Base-by-base conservation (phyloP, 2,113 vertebrate species). In the Sprattus sprattus region DNA sequence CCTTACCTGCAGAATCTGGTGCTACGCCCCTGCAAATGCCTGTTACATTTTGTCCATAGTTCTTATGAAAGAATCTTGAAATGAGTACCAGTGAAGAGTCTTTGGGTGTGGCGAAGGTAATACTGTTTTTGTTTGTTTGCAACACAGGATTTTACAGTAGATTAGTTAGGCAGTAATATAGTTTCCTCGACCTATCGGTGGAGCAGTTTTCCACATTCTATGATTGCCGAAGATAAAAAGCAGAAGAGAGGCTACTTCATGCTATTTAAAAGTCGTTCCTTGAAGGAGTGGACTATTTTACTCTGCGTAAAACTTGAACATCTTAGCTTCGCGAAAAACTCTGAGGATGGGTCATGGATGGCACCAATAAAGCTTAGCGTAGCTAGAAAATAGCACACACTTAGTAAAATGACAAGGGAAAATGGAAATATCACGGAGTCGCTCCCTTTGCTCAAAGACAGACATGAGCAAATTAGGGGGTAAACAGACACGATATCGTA, bases 21-120 rank as follows among this genome's bases (percentile, higher is more conserved):
- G n/a, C n/a, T n/a, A n/a, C n/a, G n/a, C n/a, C n/a, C n/a, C n/a
- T n/a, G n/a, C n/a, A n/a, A n/a, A n/a, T n/a, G n/a, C n/a, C n/a
- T 67, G 7, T 67, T 16, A 22, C 20, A 20, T 22, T 60, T 4
- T 20, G 54, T 4, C 18, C 54, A 32, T 78, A 39, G 7, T 78
- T 39, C 39, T 78, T 16, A 15, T 39, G 13, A 32, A 0, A 39
- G 10, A 67, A 67, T 25, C 64, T 78, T 78, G 28, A 39, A 78
- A 78, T 78, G 71, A 44, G 71, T 78, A 44, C 71, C 71, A 78
- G 32, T 78, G 71, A 78, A 16, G 71, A 78, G 4, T 78, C 64
- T 13, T 10, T 28, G 9, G 28, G 11, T 78, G 71, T 78, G 25
- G 11, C 0, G 10, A 78, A 78, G 71, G 71, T 78, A 78, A 39